Evolutionary conservation across 1,140 invertebrate species (phyloP).

Genomic region (Portunus trituberculatus): DNA sequence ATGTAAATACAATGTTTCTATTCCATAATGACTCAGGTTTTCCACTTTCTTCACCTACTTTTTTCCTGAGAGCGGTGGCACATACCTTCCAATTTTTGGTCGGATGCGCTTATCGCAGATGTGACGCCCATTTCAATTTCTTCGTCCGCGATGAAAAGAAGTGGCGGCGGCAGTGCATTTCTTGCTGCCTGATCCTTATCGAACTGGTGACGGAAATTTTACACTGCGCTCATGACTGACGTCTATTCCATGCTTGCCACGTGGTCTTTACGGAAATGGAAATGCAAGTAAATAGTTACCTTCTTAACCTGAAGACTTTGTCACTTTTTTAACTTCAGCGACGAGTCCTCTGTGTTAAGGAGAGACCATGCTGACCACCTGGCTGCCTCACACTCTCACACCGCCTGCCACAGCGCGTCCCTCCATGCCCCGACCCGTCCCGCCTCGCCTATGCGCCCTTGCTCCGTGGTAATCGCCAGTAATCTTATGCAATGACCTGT

Average conservation of each 20-base stretch:
- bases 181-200: too few relatives aligned
- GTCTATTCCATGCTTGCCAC: background rate
- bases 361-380: too few relatives aligned
- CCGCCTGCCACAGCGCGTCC: background rate
- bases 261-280: background rate
- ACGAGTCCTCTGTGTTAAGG: too few relatives aligned
- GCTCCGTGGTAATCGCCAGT: background rate
- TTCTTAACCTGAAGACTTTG: background rate
- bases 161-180: background rate
- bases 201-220: background rate
- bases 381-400: background rate
- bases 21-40: background rate
- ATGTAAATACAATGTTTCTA: background rate
- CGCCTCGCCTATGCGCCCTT: background rate
- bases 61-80: background rate
- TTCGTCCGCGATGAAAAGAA: background rate
- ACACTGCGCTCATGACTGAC: background rate
- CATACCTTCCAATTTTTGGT: too few relatives aligned
- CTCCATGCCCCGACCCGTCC: background rate
- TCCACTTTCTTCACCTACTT: background rate
- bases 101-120: too few relatives aligned
- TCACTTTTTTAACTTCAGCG: too few relatives aligned
- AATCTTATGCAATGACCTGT: constrained; percentile 13
- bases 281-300: background rate
- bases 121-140: background rate